Percentiles rank a stretch among this genome's conserved stretches.
Evolutionary conservation across 2,797 vertebrate genomes (phyloP).

Genomic region (Pseudomugil gertrudae): DNA sequence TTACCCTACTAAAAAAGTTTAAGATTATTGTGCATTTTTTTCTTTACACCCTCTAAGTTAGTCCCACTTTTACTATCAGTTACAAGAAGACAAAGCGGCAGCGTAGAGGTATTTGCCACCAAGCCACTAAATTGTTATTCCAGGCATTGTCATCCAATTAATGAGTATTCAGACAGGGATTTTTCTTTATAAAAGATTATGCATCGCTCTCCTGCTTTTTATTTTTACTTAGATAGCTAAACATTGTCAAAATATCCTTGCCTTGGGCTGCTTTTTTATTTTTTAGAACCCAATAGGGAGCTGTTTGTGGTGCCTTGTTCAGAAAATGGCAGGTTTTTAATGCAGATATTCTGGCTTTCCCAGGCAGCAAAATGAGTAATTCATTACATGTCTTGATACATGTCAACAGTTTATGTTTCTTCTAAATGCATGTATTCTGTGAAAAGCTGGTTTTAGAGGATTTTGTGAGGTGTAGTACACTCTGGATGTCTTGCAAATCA

Average conservation of each 20-base stretch:
- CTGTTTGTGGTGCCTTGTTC: slow-evolving; percentile 40
- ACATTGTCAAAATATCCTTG: slow-evolving; percentile 62
- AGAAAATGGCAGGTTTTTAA: slow-evolving; percentile 28
- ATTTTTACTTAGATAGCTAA: slow-evolving; percentile 45
- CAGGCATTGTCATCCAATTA: slow-evolving; percentile 61
- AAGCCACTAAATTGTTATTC: slow-evolving; percentile 62
- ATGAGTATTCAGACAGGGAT: slow-evolving; percentile 59
- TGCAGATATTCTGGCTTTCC: slow-evolving; percentile 7
- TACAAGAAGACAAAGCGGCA: slow-evolving; percentile 52
- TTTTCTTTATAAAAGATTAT: slow-evolving; percentile 57
- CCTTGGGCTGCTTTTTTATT: slow-evolving; percentile 45
- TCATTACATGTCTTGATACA: slow-evolving; percentile 28
- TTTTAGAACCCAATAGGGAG: slow-evolving; percentile 40
- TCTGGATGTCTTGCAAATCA: neutral
- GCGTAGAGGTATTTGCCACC: slow-evolving; percentile 40
- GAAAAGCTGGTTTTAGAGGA: neutral
- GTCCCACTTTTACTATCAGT: slow-evolving; percentile 38
- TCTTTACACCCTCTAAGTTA: slow-evolving; percentile 23
- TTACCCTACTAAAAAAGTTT: slow-evolving; percentile 3
- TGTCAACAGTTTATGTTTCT: neutral
- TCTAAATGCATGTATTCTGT: neutral
- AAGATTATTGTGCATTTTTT: slow-evolving; percentile 6
- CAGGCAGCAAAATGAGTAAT: neutral
- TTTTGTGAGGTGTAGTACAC: neutral
- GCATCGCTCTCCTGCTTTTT: slow-evolving; percentile 55